Conservation (phyloP, 2,888 invertebrate genomes). For the Drosophila falleni region DNA sequence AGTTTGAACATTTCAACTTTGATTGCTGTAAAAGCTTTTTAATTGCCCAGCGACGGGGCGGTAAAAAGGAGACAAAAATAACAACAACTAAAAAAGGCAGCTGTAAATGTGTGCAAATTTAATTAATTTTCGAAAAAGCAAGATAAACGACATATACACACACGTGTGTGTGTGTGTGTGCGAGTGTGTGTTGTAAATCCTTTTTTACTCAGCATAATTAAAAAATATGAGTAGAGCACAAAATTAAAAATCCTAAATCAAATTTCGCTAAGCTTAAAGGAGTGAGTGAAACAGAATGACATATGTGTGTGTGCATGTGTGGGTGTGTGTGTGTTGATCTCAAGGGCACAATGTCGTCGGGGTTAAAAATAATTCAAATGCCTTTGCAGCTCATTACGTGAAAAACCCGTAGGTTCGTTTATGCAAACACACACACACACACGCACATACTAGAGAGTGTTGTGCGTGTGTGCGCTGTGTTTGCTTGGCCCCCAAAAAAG, state of each 20-base stretch:
- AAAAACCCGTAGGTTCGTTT: constrained; percentile 76
- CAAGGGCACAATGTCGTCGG: constrained; percentile 83
- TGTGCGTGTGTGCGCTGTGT: constrained; percentile 29
- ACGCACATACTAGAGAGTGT: constrained; percentile 31
- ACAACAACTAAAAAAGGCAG: constrained; percentile 48
- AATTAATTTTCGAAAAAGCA: constrained; percentile 77
- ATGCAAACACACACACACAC: constrained; percentile 55
- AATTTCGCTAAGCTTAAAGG: constrained; percentile 63
- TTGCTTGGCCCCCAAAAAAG: constrained; percentile 55
- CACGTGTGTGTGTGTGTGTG: constrained; percentile 22
- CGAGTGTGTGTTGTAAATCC: constrained; percentile 60
- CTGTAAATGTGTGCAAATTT: constrained; percentile 80
- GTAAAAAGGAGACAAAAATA: constrained; percentile 20
- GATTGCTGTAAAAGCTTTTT: constrained; percentile 81
- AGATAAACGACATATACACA: constrained; percentile 52
- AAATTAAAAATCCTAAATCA: constrained; percentile 82
- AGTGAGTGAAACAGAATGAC: constrained; percentile 28
- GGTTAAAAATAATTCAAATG: constrained; percentile 82
- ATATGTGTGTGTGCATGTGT: constrained; percentile 29
- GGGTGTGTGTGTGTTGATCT: constrained; percentile 61
- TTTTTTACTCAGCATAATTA: constrained; percentile 79
- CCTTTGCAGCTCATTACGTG: constrained; percentile 81
- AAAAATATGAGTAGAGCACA: constrained; percentile 82
- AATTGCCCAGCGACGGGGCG: constrained; percentile 61
- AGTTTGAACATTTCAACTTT: constrained; percentile 63